Evolutionary conservation across 2,113 vertebrate genomes (phyloP).

Genomic region (Ceyx margarethae): DNA sequence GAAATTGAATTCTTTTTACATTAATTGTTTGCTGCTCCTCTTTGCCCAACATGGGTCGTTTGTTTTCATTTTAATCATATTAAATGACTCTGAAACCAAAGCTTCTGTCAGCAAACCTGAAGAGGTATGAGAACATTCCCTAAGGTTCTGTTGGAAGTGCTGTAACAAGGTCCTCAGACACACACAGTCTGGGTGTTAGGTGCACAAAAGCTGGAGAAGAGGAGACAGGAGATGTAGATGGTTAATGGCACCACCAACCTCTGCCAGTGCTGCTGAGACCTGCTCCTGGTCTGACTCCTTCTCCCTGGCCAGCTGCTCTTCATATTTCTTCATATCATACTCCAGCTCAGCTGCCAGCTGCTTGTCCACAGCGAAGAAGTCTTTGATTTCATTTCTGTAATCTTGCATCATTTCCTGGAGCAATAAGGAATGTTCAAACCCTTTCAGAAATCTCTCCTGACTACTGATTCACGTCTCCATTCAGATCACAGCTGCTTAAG

Average conservation of each 20-base stretch:
- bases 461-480: conserved; percentile 45
- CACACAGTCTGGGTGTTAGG: rapidly evolving
- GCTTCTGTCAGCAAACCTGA: neutral
- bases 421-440: neutral
- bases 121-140: neutral
- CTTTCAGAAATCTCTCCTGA: conserved; percentile 31
- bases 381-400: conserved; percentile 87
- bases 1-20: neutral
- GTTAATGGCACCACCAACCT: neutral
- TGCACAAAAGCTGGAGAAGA: neutral
- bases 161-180: neutral
- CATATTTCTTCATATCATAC: conserved; percentile 87
- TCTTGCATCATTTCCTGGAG: conserved; percentile 91
- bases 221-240: neutral
- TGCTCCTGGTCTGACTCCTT: conserved; percentile 36
- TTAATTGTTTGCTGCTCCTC: neutral
- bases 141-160: neutral
- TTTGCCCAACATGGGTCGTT: neutral
- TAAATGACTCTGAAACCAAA: neutral
- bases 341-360: conserved; percentile 91
- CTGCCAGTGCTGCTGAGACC: neutral
- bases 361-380: conserved; percentile 88
- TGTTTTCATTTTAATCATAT: neutral
- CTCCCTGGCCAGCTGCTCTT: conserved; percentile 77
- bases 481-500: conserved; percentile 60